These are phyloP conservation scores for Gymnobelideus leadbeateri DNA, from an alignment of 2,113 vertebrate species.

Conservation along the genomic window DNA sequence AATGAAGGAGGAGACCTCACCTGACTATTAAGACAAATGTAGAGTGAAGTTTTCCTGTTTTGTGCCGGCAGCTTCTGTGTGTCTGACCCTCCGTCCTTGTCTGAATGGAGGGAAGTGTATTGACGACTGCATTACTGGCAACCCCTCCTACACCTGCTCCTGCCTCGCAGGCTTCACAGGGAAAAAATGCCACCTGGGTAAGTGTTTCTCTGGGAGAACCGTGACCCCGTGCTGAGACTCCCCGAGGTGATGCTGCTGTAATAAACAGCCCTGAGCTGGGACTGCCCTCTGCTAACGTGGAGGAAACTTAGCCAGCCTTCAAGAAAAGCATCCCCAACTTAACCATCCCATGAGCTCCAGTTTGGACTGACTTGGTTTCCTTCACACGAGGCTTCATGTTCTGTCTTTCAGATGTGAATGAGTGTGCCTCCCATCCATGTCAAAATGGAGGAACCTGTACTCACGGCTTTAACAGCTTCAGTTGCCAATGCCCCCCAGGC, in stretches of 20 bases:
- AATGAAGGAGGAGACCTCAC: neutral
- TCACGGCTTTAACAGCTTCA: constrained; percentile 80
- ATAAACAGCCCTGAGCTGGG: no score
- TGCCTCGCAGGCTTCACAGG: constrained; percentile 95
- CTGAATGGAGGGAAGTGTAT: constrained; percentile 95
- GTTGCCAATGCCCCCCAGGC: constrained; percentile 81
- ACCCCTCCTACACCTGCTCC: constrained; percentile 96
- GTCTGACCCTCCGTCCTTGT: constrained; percentile 93
- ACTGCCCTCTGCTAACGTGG: neutral
- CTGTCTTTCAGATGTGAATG: constrained; percentile 85
- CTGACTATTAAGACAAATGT: neutral
- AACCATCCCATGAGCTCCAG: no score
- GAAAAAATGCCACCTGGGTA: constrained; percentile 93
- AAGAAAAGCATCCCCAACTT: no score
- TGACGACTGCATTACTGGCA: constrained; percentile 96
- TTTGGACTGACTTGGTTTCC: neutral
- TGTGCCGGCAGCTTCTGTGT: constrained; percentile 91
- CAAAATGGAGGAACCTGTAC: constrained; percentile 85
- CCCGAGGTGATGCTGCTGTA: neutral
- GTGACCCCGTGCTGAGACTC: neutral
- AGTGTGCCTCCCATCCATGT: constrained; percentile 87
- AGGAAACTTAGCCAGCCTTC: neutral
- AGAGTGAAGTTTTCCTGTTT: neutral
- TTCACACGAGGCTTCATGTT: neutral
- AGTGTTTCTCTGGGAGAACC: constrained; percentile 51